A percentile compares a stretch with the other conserved stretches of the same genome.
These are phyloP conservation scores for Gryllus bimaculatus DNA, from an alignment of 1,140 invertebrate species.

Conservation along the genomic window DNA sequence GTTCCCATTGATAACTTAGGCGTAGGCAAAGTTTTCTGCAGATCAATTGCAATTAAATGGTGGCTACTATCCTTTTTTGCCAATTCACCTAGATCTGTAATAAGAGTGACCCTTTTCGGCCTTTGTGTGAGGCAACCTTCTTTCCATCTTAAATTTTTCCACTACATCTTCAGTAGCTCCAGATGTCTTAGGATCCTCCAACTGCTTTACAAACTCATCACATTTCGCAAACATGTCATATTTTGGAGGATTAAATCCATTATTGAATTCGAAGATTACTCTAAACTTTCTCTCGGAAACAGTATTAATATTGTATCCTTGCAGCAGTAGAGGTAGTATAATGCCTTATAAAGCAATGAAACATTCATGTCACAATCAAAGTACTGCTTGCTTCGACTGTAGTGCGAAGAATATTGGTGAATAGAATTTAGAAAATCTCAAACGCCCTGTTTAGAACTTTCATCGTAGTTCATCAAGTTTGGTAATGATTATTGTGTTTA, in stretches of 20 bases:
- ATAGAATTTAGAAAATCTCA: background rate
- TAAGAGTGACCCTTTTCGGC: background rate
- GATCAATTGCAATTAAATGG: background rate
- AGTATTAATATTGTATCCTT: background rate
- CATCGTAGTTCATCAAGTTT: background rate
- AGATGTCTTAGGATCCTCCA: background rate
- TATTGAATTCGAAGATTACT: background rate
- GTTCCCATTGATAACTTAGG: background rate
- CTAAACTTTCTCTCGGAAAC: constrained; percentile 5
- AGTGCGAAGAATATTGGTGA: background rate
- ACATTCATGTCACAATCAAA: background rate
- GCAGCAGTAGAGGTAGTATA: background rate
- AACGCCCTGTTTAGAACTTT: too few relatives aligned
- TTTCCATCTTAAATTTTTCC: background rate
- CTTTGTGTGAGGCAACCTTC: background rate
- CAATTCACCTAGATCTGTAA: background rate
- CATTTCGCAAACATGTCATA: background rate
- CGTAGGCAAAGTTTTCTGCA: background rate
- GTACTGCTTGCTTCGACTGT: background rate
- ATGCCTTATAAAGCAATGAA: background rate
- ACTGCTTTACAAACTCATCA: background rate
- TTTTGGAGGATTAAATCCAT: background rate
- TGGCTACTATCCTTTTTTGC: background rate
- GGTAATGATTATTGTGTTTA: background rate
- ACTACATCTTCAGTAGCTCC: background rate